Conservation (phyloP, 2,113 vertebrate genomes). For the Vicugna pacos region DNA sequence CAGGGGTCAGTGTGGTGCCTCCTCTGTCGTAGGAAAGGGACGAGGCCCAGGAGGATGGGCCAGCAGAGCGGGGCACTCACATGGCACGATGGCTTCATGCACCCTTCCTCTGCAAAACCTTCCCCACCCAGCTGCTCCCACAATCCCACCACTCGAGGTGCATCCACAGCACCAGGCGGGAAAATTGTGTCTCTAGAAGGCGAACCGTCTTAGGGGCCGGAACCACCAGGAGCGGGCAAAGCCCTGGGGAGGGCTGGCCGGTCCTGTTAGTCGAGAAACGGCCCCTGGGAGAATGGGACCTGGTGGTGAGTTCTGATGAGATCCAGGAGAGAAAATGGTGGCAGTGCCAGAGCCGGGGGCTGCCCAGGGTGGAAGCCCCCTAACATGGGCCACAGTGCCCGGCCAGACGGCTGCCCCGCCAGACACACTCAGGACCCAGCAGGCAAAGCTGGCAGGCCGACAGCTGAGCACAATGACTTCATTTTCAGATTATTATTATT, state of each 20-base stretch:
- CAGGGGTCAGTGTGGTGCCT: rapidly evolving
- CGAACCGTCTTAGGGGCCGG: neutral
- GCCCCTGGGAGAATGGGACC: rapidly evolving
- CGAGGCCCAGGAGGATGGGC: rapidly evolving
- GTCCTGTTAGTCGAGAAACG: neutral
- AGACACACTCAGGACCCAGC: neutral
- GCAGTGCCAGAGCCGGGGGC: rapidly evolving
- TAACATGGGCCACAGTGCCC: rapidly evolving
- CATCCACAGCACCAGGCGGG: neutral
- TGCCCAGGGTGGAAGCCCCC: rapidly evolving
- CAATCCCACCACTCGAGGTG: neutral
- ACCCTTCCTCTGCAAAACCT: neutral
- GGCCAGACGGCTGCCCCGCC: rapidly evolving
- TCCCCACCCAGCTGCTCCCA: no score
- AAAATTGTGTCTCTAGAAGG: neutral
- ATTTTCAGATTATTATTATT: constrained; percentile 72
- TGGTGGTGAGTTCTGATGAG: rapidly evolving
- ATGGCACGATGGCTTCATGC: rapidly evolving
- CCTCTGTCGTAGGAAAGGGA: rapidly evolving
- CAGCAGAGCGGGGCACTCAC: neutral
- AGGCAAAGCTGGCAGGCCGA: neutral
- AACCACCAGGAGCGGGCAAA: rapidly evolving
- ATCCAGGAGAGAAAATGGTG: rapidly evolving
- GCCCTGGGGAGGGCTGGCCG: neutral
- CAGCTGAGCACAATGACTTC: constrained; percentile 60